Conservation (phyloP, 2,113 vertebrate genomes). For the Sorex araneus region DNA sequence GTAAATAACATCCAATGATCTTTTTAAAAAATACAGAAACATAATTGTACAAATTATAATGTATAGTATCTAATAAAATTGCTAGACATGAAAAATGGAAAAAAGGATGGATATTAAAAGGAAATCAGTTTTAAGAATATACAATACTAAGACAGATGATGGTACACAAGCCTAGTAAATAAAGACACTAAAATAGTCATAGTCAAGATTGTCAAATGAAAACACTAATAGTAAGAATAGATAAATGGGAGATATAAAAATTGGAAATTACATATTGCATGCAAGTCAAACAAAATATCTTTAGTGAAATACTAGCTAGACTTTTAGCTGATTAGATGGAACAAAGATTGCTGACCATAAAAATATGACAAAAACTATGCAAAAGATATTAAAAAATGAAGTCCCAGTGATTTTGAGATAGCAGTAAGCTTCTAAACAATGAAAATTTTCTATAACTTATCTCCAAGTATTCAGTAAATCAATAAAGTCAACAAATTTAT, state of each 20-base stretch:
- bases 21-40: not conserved
- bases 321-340: not conserved
- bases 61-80: slow-evolving; percentile 68
- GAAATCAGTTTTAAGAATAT: not conserved
- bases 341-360: not conserved
- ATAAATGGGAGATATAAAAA: not conserved
- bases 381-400: not conserved
- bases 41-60: slow-evolving; percentile 34
- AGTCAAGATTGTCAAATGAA: slow-evolving; percentile 22
- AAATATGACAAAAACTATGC: not conserved
- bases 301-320: slow-evolving; percentile 5
- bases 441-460: not conserved
- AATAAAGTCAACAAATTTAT: not conserved
- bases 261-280: not conserved
- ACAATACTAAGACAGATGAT: not conserved
- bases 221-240: not conserved
- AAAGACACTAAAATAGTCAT: not conserved
- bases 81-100: slow-evolving; percentile 59
- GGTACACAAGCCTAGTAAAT: not conserved
- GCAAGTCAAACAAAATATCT: not conserved
- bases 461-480: slow-evolving; percentile 8
- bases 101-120: not conserved
- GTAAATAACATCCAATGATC: not conserved
- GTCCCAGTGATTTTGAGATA: not conserved
- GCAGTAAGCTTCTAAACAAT: not conserved